Evolutionary conservation across 2,888 invertebrate species (phyloP).

Genomic region (Drosophila stalkeri): DNA sequence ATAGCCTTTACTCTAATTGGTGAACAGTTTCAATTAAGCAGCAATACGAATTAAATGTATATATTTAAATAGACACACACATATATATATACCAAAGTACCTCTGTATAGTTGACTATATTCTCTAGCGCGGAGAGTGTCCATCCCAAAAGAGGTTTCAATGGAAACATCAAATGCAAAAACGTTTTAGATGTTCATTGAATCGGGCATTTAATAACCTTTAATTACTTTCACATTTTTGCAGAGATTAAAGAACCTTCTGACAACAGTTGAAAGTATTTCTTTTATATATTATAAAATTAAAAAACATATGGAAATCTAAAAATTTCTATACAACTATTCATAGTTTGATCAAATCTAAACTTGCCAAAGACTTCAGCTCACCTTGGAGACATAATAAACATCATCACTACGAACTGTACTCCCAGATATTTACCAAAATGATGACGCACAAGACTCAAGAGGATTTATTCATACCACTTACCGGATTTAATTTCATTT

Average conservation of each 20-base stretch:
- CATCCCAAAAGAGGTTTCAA: not conserved
- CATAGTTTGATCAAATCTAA: too few species aligned
- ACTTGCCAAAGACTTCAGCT: too few species aligned
- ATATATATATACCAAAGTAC: not conserved
- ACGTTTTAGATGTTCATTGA: too few species aligned
- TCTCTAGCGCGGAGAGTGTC: not conserved
- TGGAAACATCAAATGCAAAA: not conserved
- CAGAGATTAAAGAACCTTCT: not conserved
- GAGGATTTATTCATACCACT: not conserved
- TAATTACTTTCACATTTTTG: not conserved
- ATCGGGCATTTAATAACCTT: not conserved
- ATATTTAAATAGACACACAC: not conserved
- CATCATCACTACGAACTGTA: not conserved
- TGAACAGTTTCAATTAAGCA: not conserved
- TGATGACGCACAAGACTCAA: not conserved
- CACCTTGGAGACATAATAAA: too few species aligned
- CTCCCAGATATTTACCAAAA: not conserved
- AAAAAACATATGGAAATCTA: too few species aligned
- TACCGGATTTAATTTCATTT: not conserved
- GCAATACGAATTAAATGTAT: not conserved
- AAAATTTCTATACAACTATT: too few species aligned
- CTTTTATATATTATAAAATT: too few species aligned
- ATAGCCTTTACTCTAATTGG: conserved; percentile 3
- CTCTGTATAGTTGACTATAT: not conserved
- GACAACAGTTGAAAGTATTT: not conserved